Evolutionary conservation across 1,140 invertebrate species (phyloP), one percentile per base, ranked within the genome.

Genomic region (Coptotermes formosanus): DNA sequence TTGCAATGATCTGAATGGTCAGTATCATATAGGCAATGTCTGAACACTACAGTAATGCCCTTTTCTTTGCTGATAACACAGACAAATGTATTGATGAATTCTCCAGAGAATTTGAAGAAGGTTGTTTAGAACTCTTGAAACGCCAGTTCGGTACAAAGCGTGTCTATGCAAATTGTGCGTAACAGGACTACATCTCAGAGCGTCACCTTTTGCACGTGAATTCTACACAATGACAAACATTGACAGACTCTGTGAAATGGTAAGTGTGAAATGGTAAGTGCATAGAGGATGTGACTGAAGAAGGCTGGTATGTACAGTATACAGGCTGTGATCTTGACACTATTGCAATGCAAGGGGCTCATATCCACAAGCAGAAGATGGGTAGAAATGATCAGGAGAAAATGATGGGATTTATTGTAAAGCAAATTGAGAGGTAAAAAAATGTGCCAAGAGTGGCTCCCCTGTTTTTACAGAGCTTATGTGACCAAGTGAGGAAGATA

Each of bases 161-260:
- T 88, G 97, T 99, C 0, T 95, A 96, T 89, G 98, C 98, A 0
- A 99, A 99, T 91, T 95, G 97, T 89, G 97, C 99, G 0, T 99
- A 99, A 90, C 99, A 99, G 90, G 98, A 99, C 88, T 99, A 99
- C 88, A 99, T 99, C 87, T 93, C 96, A 1, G 96, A 98, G 89
- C 91, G 96, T 89, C 94, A 98, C 88, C 99, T 99, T 90, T 91
- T 99, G 11, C 99, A 99, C 89, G 99, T 99, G 99, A 99, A 99
- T 91, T 94, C 98, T 0, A 99, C 99, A 0, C 94, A 95, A 87
- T 99, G 99, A 99, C 94, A 97, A 87, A 98, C 98, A 0, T 92
- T 99, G 1, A 99, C 98, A 25, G 97, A 96, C 14, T 99, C 99
- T 93, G 96, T 99, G 0, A 98, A 98, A 91, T 99, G 96, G 95